Evolutionary conservation across 2,888 invertebrate genomes (phyloP).

Genomic region (Pharmacophagus antenor): DNA sequence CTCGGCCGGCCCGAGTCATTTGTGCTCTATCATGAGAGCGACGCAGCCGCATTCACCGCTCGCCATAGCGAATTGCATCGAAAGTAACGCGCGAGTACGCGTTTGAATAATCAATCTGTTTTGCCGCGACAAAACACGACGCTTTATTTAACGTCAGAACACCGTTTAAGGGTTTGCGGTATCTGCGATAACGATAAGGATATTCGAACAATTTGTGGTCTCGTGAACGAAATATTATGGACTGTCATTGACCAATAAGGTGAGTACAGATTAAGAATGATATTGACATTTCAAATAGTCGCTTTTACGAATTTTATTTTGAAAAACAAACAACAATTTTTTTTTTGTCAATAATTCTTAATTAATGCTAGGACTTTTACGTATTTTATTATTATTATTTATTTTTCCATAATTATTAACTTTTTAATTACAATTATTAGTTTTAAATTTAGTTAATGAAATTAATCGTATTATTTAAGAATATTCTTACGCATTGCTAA

Average conservation of each 20-base stretch:
- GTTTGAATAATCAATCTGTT: slow-evolving; percentile 44
- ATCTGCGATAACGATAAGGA: slow-evolving; percentile 38
- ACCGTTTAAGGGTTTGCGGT: slow-evolving; percentile 43
- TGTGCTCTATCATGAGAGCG: slow-evolving; percentile 64
- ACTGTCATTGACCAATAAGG: slow-evolving; percentile 65
- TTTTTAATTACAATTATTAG: no score
- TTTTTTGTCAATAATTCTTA: no score
- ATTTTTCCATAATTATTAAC: no score
- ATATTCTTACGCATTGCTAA: no score
- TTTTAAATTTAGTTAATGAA: no score
- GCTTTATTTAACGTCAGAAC: slow-evolving; percentile 44
- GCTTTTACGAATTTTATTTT: no score
- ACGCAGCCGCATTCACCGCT: slow-evolving; percentile 53
- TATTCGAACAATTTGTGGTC: slow-evolving; percentile 38
- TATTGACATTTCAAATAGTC: not conserved
- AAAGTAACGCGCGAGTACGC: slow-evolving; percentile 40
- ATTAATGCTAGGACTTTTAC: no score
- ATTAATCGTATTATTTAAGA: no score
- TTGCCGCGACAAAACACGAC: slow-evolving; percentile 39
- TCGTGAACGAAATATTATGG: slow-evolving; percentile 56
- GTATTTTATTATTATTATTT: no score
- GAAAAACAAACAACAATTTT: no score
- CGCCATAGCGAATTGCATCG: slow-evolving; percentile 36
- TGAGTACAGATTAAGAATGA: slow-evolving; percentile 49
- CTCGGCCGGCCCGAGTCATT: slow-evolving; percentile 58